These are phyloP conservation scores for Melieria picta DNA, from an alignment of 2,888 invertebrate genomes.

Conservation along the genomic window DNA sequence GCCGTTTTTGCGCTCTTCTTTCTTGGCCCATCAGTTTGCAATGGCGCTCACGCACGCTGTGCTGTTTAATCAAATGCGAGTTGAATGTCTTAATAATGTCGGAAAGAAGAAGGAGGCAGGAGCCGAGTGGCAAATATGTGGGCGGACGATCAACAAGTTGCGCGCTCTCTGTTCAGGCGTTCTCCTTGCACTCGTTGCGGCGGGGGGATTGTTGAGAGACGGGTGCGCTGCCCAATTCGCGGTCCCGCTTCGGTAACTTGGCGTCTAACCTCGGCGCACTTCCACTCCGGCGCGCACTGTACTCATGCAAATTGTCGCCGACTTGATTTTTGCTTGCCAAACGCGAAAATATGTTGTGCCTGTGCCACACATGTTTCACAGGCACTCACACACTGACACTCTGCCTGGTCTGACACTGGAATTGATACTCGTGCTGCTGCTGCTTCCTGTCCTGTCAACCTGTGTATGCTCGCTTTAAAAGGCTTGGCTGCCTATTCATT, in stretches of 20 bases:
- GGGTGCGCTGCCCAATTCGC: neutral
- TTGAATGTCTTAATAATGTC: constrained; percentile 30
- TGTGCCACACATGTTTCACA: neutral
- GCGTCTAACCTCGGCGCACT: neutral
- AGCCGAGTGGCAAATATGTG: neutral
- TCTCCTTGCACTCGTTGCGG: neutral
- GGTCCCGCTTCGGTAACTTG: neutral
- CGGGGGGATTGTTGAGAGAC: neutral
- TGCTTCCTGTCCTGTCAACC: neutral
- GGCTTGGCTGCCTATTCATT: neutral
- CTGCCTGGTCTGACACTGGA: neutral
- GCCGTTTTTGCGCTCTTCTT: neutral
- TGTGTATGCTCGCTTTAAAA: neutral
- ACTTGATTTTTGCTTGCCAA: constrained; percentile 1
- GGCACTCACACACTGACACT: neutral
- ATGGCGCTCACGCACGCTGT: neutral
- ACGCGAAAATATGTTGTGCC: neutral
- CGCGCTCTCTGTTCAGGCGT: neutral
- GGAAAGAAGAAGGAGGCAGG: neutral
- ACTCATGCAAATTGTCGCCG: neutral
- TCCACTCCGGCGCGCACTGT: too few relatives aligned
- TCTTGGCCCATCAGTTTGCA: neutral
- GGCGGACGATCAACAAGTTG: constrained; percentile 34
- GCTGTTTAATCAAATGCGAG: constrained; percentile 1
- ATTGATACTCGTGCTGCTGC: neutral